A percentile compares a stretch with the other conserved stretches of the same genome.
These are phyloP conservation scores for Tretioscincus oriximinensis DNA, from an alignment of 2,113 vertebrate genomes.

Conservation along the genomic window DNA sequence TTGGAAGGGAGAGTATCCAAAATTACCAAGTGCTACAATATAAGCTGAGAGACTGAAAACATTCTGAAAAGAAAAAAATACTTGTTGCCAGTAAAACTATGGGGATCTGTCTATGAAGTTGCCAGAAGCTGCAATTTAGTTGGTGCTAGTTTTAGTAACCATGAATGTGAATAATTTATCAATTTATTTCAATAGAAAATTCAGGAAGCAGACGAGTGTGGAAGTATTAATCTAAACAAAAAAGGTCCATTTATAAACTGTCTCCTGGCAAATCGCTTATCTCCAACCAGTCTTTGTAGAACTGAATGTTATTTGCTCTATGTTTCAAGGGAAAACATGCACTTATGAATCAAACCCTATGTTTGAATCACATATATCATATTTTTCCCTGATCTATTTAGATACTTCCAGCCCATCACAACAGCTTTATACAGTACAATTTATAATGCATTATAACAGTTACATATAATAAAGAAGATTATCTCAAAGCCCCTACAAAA, in stretches of 20 bases:
- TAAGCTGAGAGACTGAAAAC: too few species aligned
- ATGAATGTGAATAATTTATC: too few species aligned
- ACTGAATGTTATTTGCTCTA: neutral
- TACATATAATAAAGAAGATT: neutral
- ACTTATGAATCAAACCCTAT: neutral
- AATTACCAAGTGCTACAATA: too few species aligned
- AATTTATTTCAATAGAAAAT: too few species aligned
- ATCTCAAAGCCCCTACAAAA: rapidly evolving
- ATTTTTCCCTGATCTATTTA: neutral
- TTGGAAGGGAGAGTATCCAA: too few species aligned
- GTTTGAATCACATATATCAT: neutral
- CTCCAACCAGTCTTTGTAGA: neutral
- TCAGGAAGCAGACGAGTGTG: neutral
- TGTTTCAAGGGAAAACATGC: neutral
- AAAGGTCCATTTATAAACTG: neutral
- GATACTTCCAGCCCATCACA: neutral
- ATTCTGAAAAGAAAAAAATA: too few species aligned
- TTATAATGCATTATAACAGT: neutral
- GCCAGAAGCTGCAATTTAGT: too few species aligned
- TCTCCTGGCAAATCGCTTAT: neutral
- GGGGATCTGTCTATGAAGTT: too few species aligned
- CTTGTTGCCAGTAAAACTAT: too few species aligned
- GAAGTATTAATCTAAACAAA: neutral
- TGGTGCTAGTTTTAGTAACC: too few species aligned
- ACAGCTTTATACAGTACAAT: neutral